phyloP scores from a whole-genome alignment of 2,113 vertebrate species.

The Elanoides forficatus region DNA sequence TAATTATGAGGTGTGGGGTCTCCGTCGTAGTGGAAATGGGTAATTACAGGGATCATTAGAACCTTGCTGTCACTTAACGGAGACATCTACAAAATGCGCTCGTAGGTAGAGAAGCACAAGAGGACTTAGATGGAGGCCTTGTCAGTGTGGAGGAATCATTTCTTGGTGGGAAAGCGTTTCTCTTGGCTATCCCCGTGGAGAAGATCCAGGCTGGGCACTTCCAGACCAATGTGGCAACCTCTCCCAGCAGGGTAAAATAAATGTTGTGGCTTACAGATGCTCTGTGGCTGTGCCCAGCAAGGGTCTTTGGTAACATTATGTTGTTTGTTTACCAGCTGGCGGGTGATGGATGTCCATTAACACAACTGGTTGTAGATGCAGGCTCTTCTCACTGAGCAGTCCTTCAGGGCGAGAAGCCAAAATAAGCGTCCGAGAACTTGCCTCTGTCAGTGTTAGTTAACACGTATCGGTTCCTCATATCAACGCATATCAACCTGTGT shows the following conservation, averaged over 20 bases:
- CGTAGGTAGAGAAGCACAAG: neutral
- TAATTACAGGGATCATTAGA: neutral
- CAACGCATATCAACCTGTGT: accelerated
- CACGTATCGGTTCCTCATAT: neutral
- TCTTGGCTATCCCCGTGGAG: neutral
- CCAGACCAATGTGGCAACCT: neutral
- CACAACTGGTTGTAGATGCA: neutral
- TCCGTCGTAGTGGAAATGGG: neutral
- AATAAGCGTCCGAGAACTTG: neutral
- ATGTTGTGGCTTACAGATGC: neutral
- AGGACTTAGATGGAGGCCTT: neutral
- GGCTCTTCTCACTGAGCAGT: neutral
- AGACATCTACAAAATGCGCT: neutral
- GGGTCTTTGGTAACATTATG: neutral
- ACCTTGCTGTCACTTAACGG: neutral
- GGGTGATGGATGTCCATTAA: neutral
- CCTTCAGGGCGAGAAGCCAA: neutral
- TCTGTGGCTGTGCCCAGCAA: neutral
- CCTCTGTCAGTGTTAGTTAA: neutral
- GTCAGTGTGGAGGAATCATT: neutral
- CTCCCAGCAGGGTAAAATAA: neutral
- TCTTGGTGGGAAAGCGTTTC: accelerated
- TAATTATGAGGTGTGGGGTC: neutral
- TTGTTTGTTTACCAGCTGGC: neutral
- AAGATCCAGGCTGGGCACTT: neutral